These are phyloP conservation scores for Eupristina koningsbergeri DNA, from an alignment of 1,140 invertebrate genomes.

Conservation along the genomic window DNA sequence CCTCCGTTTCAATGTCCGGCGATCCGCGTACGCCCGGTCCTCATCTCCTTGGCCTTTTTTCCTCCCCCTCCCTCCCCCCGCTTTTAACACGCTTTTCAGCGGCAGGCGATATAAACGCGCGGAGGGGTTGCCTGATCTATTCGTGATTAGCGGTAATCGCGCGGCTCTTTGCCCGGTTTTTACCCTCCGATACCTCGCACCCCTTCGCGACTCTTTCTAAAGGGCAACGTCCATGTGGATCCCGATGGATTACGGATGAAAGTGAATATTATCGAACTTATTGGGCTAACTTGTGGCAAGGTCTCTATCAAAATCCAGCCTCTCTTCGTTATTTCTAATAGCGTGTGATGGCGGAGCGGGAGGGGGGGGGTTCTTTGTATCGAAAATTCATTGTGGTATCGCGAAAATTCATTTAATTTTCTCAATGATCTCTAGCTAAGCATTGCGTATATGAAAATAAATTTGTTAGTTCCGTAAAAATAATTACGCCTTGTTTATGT, in stretches of 20 bases:
- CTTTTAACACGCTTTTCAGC: constrained; percentile 62
- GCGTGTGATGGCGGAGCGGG: too few species aligned
- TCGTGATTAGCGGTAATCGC: constrained; percentile 52
- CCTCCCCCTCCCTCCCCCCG: background rate
- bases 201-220: too few species aligned
- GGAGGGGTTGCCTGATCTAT: constrained; percentile 51
- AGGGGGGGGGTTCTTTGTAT: background rate
- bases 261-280: too few species aligned
- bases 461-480: too few species aligned
- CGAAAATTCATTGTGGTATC: background rate
- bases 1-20: constrained; percentile 22
- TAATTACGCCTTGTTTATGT: background rate
- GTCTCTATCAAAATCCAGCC: background rate
- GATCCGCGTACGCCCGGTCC: background rate
- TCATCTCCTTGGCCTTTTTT: constrained; percentile 33
- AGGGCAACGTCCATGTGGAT: too few species aligned
- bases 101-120: constrained; percentile 57
- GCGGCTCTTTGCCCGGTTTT: background rate
- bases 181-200: too few species aligned
- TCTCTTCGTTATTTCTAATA: background rate
- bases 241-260: too few species aligned
- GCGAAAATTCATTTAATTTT: background rate
- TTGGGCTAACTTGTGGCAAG: too few species aligned
- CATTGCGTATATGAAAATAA: too few species aligned
- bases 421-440: background rate